phyloP scores from a whole-genome alignment of 1,140 invertebrate genomes.

The Pectinophora gossypiella region DNA sequence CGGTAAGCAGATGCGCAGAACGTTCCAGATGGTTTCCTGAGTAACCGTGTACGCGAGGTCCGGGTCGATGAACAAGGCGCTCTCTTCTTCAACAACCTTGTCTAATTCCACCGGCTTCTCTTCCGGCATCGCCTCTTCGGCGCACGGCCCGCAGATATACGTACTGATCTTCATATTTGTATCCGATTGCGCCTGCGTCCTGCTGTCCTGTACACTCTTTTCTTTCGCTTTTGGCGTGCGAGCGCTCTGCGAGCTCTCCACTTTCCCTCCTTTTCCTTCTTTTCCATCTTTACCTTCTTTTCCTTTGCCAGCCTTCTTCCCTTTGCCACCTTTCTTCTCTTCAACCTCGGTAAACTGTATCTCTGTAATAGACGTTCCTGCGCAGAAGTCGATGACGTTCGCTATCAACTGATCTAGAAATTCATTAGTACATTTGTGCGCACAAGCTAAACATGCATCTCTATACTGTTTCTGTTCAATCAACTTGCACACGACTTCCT shows the following conservation, averaged over 20 bases:
- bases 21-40: slow-evolving; percentile 57
- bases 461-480: slow-evolving; percentile 54
- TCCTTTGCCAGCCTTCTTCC: not conserved
- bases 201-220: slow-evolving; percentile 38
- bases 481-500: slow-evolving; percentile 49
- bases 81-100: slow-evolving; percentile 42
- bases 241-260: slow-evolving; percentile 35
- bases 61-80: slow-evolving; percentile 35
- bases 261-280: slow-evolving; percentile 32
- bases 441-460: slow-evolving; percentile 53
- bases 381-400: slow-evolving; percentile 31
- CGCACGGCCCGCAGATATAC: slow-evolving; percentile 49
- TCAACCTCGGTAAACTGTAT: slow-evolving; percentile 40
- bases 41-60: slow-evolving; percentile 47
- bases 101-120: slow-evolving; percentile 35
- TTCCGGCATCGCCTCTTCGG: slow-evolving; percentile 29
- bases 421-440: slow-evolving; percentile 39
- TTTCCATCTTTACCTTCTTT: slow-evolving; percentile 12
- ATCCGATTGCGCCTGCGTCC: slow-evolving; percentile 26
- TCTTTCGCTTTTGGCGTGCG: slow-evolving; percentile 27
- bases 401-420: slow-evolving; percentile 46
- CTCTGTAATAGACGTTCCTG: slow-evolving; percentile 45
- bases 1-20: slow-evolving; percentile 55
- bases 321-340: slow-evolving; percentile 52
- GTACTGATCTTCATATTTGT: slow-evolving; percentile 36